These are phyloP conservation scores for Toxotes lorentzi DNA, from an alignment of 2,797 vertebrate genomes.

Conservation along the genomic window DNA sequence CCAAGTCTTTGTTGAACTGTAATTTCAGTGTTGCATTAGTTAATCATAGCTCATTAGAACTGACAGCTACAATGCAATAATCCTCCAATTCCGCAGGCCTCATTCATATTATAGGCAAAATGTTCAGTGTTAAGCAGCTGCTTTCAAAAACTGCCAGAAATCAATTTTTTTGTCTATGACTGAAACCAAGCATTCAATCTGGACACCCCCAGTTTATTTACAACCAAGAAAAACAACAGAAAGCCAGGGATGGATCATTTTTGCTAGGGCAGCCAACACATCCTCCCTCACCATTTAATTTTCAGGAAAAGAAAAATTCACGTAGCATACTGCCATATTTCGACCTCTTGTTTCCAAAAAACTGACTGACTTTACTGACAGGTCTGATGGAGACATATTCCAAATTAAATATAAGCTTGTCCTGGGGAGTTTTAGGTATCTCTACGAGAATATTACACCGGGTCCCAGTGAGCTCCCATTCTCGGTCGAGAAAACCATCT, in stretches of 20 bases:
- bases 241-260: conserved; percentile 12
- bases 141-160: conserved; percentile 2
- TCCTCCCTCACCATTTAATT: conserved; percentile 17
- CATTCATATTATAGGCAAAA: neutral
- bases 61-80: neutral
- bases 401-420: conserved; percentile 59
- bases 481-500: conserved; percentile 70
- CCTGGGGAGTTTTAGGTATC: conserved; percentile 36
- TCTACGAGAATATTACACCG: conserved; percentile 45
- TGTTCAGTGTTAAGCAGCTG: conserved; percentile 3
- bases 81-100: neutral
- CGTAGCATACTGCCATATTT: neutral
- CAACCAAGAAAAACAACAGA: conserved; percentile 41
- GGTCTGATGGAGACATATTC: conserved; percentile 50
- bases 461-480: conserved; percentile 42
- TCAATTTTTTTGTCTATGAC: neutral
- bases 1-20: neutral
- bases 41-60: conserved; percentile 18
- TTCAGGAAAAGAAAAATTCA: conserved; percentile 8
- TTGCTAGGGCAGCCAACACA: conserved; percentile 2
- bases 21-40: conserved; percentile 3
- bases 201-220: conserved; percentile 11
- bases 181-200: conserved; percentile 23
- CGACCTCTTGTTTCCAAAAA: neutral
- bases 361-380: conserved; percentile 17